These are phyloP conservation scores for Epizoanthus scotinus DNA, from an alignment of 92 coral and sea anemone genomes.

Conservation along the genomic window DNA sequence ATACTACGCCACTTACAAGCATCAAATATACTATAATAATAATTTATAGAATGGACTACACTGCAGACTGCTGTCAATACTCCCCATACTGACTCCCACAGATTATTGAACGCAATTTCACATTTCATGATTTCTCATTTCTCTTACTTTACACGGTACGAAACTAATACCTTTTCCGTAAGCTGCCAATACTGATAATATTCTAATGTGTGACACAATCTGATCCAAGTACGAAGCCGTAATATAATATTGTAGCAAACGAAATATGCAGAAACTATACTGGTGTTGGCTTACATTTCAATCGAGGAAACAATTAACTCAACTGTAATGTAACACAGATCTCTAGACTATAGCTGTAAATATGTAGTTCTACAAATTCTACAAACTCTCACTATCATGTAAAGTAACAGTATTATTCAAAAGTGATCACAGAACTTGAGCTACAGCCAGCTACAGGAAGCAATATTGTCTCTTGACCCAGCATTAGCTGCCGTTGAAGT, in stretches of 20 bases:
- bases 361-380: background rate
- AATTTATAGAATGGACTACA: too few relatives aligned
- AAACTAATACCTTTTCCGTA: background rate
- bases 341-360: background rate
- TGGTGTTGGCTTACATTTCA: conserved; percentile 1
- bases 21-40: too few relatives aligned
- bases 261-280: background rate
- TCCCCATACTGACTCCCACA: too few relatives aligned
- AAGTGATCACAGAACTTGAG: background rate
- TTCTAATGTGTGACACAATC: background rate
- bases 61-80: too few relatives aligned
- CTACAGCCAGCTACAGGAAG: background rate
- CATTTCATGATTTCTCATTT: too few relatives aligned
- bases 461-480: background rate
- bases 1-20: too few relatives aligned
- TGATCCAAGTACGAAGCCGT: background rate
- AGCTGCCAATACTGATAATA: background rate
- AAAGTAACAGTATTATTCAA: background rate
- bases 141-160: background rate
- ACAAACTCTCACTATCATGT: background rate
- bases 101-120: too few relatives aligned
- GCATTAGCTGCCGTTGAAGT: background rate
- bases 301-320: background rate
- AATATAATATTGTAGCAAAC: too few relatives aligned
- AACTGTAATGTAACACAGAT: background rate